Conservation (phyloP, 2,797 vertebrate species). For the Anguilla pacifica region DNA sequence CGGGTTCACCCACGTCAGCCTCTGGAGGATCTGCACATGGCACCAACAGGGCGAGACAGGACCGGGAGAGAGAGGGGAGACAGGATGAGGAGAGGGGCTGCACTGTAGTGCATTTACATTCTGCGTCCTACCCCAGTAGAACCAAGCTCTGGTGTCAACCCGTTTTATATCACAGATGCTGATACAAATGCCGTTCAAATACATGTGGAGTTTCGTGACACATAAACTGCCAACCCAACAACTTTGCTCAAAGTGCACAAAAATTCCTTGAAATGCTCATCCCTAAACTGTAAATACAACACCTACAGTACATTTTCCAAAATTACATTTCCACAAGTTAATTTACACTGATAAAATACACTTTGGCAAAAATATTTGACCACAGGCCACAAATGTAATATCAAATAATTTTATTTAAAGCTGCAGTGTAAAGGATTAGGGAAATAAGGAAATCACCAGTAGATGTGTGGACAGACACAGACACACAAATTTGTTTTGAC, state of each 20-base stretch:
- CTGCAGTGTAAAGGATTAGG: not conserved
- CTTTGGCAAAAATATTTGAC: not conserved
- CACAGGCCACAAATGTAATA: not conserved
- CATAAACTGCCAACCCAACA: not conserved
- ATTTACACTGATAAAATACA: not conserved
- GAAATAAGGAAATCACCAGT: not conserved
- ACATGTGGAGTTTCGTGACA: not conserved
- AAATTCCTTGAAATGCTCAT: not conserved
- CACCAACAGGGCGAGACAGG: not conserved
- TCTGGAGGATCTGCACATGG: conserved; percentile 85
- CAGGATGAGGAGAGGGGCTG: not conserved
- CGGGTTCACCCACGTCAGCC: conserved; percentile 92
- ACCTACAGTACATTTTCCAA: not conserved
- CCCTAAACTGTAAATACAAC: not conserved
- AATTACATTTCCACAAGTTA: not conserved
- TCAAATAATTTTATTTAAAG: not conserved
- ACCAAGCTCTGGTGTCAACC: not conserved
- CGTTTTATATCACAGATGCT: not conserved
- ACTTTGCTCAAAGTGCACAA: not conserved
- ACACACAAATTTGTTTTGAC: not conserved
- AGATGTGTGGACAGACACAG: not conserved
- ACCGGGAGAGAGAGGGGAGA: not conserved
- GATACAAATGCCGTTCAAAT: not conserved
- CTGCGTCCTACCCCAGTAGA: not conserved
- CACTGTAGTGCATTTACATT: not conserved